These are phyloP conservation scores for Eulemur mongoz DNA, from an alignment of 2,797 vertebrate species.

Conservation along the genomic window DNA sequence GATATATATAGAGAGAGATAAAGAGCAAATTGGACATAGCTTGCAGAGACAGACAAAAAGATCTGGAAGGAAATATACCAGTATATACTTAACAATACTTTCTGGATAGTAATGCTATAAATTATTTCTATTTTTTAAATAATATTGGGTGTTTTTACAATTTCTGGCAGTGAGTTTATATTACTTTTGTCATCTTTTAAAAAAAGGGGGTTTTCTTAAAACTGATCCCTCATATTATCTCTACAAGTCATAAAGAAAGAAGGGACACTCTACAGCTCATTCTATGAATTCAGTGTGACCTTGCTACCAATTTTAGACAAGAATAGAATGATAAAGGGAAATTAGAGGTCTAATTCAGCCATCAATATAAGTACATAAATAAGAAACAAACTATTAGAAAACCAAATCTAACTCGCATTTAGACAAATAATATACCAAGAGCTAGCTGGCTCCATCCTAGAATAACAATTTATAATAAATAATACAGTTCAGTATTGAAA, in stretches of 20 bases:
- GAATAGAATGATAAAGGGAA: not conserved
- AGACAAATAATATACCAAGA: not conserved
- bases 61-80: not conserved
- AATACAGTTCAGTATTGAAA: not conserved
- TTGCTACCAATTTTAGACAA: not conserved
- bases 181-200: not conserved
- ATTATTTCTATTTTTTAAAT: not conserved
- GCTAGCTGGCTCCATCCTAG: not conserved
- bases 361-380: not conserved
- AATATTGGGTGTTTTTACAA: not conserved
- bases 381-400: not conserved
- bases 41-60: not conserved
- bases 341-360: not conserved
- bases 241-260: not conserved
- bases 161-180: not conserved
- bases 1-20: not conserved
- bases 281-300: not conserved
- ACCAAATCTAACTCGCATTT: not conserved
- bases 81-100: not conserved
- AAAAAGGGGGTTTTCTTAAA: not conserved
- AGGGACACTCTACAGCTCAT: not conserved
- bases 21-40: not conserved
- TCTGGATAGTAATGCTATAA: not conserved
- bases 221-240: not conserved
- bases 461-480: not conserved